A percentile compares a stretch with the other conserved stretches of the same genome.
phyloP scores from a whole-genome alignment of 2,113 vertebrate genomes.

The Synchiropus splendidus region DNA sequence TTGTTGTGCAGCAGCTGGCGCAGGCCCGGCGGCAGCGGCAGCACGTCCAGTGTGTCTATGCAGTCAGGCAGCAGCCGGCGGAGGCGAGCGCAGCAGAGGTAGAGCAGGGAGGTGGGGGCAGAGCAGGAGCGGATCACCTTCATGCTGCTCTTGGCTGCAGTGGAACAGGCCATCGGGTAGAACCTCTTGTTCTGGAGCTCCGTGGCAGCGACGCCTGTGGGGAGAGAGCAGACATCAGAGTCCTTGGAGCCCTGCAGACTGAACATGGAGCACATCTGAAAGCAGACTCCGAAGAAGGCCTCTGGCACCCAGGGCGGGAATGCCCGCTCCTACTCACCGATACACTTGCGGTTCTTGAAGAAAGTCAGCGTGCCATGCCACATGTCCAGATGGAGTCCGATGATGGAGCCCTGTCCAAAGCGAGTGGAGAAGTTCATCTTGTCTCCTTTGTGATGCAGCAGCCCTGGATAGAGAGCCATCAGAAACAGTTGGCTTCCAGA shows the following conservation, averaged over 20 bases:
- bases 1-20: slow-evolving; percentile 88
- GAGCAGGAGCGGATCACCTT: slow-evolving; percentile 91
- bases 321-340: slow-evolving; percentile 85
- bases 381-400: slow-evolving; percentile 89
- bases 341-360: slow-evolving; percentile 95
- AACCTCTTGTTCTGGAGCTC: slow-evolving; percentile 87
- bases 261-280: too few species aligned
- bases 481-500: too few species aligned
- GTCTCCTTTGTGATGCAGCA: slow-evolving; percentile 91
- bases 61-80: slow-evolving; percentile 84
- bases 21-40: slow-evolving; percentile 89
- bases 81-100: slow-evolving; percentile 89
- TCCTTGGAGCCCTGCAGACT: not conserved
- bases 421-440: slow-evolving; percentile 86
- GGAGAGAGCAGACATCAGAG: not conserved
- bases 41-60: slow-evolving; percentile 78
- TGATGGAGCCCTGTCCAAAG: slow-evolving; percentile 97
- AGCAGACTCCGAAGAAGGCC: too few species aligned
- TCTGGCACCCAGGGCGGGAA: too few species aligned
- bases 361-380: slow-evolving; percentile 93
- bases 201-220: slow-evolving; percentile 82
- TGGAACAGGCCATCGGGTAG: slow-evolving; percentile 97
- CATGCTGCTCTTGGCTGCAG: slow-evolving; percentile 97
- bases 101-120: slow-evolving; percentile 87
- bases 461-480: slow-evolving; percentile 59